These are phyloP conservation scores for Borostomias antarcticus DNA, from an alignment of 2,797 vertebrate genomes.

Conservation along the genomic window DNA sequence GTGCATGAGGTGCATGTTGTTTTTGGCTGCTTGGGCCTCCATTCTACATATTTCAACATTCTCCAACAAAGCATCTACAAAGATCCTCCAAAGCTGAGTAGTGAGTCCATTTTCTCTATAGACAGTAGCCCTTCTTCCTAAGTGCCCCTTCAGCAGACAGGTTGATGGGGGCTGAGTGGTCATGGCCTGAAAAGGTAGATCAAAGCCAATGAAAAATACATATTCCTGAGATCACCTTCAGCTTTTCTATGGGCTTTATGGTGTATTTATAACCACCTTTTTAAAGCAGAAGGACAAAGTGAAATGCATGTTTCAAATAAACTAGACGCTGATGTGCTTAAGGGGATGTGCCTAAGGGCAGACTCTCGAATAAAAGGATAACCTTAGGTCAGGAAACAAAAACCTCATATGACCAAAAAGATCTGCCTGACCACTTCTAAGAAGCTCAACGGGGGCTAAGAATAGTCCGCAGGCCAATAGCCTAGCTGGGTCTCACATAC, in stretches of 20 bases:
- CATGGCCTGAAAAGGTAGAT: conserved; percentile 51
- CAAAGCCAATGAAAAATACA: conserved; percentile 67
- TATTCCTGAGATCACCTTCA: conserved; percentile 63
- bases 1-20: neutral
- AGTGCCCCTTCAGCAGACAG: conserved; percentile 57
- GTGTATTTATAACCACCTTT: conserved; percentile 64
- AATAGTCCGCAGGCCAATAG: too few relatives aligned
- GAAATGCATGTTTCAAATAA: conserved; percentile 56
- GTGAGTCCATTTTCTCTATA: conserved; percentile 44
- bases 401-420: conserved; percentile 36
- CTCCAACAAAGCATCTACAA: conserved; percentile 26
- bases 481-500: neutral
- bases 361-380: conserved; percentile 15
- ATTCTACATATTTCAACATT: conserved; percentile 22
- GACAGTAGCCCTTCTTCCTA: conserved; percentile 54
- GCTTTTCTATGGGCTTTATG: conserved; percentile 47
- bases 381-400: conserved; percentile 33
- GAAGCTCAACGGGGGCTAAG: too few relatives aligned
- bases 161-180: conserved; percentile 58
- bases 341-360: conserved; percentile 45
- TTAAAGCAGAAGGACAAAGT: conserved; percentile 50
- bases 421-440: conserved; percentile 7
- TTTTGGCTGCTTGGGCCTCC: neutral
- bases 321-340: conserved; percentile 46
- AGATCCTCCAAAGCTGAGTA: conserved; percentile 23